phyloP scores from a whole-genome alignment of 2,888 invertebrate species.

The Cremastinae sp. region DNA sequence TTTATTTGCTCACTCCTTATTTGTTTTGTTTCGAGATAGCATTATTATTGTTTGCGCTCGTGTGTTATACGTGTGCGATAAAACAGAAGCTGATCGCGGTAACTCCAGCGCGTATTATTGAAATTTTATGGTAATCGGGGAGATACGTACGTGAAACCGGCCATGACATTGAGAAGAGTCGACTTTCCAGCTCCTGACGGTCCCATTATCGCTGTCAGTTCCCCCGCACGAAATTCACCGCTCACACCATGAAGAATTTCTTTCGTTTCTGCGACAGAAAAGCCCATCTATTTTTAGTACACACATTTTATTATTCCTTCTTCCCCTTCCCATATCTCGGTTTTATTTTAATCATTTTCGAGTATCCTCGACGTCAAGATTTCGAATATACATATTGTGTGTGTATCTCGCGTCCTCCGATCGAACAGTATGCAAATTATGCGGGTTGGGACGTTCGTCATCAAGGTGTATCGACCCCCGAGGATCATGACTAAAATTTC shows the following conservation, averaged over 20 bases:
- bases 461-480: constrained; percentile 44
- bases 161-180: constrained; percentile 93
- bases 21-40: too few relatives aligned
- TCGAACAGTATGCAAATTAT: neutral
- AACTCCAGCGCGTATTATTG: too few relatives aligned
- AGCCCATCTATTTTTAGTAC: too few relatives aligned
- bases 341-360: too few relatives aligned
- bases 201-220: constrained; percentile 86
- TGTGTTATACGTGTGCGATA: too few relatives aligned
- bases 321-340: too few relatives aligned
- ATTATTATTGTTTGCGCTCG: too few relatives aligned
- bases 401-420: too few relatives aligned
- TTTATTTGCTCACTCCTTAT: too few relatives aligned
- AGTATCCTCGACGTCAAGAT: too few relatives aligned
- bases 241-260: constrained; percentile 83
- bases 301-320: neutral
- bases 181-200: constrained; percentile 91
- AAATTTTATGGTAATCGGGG: constrained; percentile 13
- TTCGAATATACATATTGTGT: neutral
- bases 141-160: constrained; percentile 91
- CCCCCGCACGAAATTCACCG: constrained; percentile 83
- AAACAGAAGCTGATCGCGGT: too few relatives aligned
- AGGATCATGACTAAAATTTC: constrained; percentile 39
- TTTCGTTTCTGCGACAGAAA: constrained; percentile 82
- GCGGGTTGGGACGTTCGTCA: neutral